A percentile compares a stretch with the other conserved stretches of the same genome.
phyloP scores from a whole-genome alignment of 2,888 invertebrate genomes.

The Schizaphis graminum region DNA sequence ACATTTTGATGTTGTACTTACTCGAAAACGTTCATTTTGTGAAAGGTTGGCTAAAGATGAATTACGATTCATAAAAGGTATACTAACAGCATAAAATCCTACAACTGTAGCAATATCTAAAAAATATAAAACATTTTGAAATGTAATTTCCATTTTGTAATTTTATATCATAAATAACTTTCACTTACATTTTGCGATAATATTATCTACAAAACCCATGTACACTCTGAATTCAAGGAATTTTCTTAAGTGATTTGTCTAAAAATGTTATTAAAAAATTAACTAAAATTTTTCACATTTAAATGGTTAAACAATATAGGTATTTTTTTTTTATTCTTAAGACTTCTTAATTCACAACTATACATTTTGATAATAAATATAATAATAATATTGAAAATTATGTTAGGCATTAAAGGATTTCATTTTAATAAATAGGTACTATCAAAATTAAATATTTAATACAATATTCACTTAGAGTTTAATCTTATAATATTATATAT shows the following conservation, averaged over 20 bases:
- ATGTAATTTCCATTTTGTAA: not conserved
- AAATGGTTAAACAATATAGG: not conserved
- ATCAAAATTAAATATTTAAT: not conserved
- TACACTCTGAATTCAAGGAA: constrained; percentile 90
- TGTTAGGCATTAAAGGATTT: not conserved
- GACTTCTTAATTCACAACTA: not conserved
- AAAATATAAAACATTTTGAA: constrained; percentile 68
- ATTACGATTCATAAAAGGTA: constrained; percentile 89
- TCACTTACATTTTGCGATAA: constrained; percentile 92
- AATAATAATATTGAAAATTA: not conserved
- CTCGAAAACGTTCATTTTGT: constrained; percentile 85
- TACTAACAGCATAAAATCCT: constrained; percentile 94
- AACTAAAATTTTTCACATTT: not conserved
- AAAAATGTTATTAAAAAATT: constrained; percentile 71
- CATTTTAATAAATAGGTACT: not conserved
- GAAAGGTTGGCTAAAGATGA: constrained; percentile 77
- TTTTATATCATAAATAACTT: constrained; percentile 26
- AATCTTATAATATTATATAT: not conserved
- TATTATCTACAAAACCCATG: constrained; percentile 96
- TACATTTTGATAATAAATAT: not conserved
- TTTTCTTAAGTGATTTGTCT: constrained; percentile 85
- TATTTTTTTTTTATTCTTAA: not conserved
- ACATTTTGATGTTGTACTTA: constrained; percentile 70
- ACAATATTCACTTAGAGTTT: not conserved
- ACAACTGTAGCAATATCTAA: constrained; percentile 94